Percentiles rank a stretch among this genome's conserved stretches.
Conservation (phyloP, 2,888 invertebrate genomes). For the Eugnorisma glareosa region DNA sequence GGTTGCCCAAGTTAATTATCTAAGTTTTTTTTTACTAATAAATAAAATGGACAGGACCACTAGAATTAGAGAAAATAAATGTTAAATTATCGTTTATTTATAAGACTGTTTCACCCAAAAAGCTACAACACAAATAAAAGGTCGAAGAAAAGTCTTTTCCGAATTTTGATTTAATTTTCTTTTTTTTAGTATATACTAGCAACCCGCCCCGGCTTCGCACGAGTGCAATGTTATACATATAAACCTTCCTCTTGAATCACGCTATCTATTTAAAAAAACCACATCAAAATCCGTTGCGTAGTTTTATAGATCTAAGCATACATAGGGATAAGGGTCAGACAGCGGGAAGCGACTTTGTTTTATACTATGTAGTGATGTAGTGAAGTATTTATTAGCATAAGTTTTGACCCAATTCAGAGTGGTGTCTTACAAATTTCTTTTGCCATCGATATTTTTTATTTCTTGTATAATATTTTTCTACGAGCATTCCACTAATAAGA, state of each 20-base stretch:
- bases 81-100: not conserved
- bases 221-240: too few species aligned
- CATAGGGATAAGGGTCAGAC: too few species aligned
- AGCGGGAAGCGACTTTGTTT: too few species aligned
- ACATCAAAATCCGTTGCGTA: too few species aligned
- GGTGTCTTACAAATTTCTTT: not conserved
- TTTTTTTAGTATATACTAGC: too few species aligned
- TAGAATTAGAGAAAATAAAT: not conserved
- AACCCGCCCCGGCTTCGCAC: too few species aligned
- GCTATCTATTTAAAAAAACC: too few species aligned
- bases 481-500: not conserved
- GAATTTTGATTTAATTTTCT: not conserved
- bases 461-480: not conserved
- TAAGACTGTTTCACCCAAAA: not conserved
- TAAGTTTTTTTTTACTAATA: not conserved
- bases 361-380: too few species aligned
- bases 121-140: not conserved
- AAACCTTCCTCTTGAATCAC: too few species aligned
- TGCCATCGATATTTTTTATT: not conserved
- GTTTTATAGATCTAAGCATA: too few species aligned
- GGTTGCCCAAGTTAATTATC: conserved; percentile 44
- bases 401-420: not conserved
- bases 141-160: not conserved
- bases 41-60: not conserved
- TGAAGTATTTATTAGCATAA: not conserved